Evolutionary conservation across 2,888 invertebrate genomes (phyloP).

Genomic region (Ennomos fuscantarius): DNA sequence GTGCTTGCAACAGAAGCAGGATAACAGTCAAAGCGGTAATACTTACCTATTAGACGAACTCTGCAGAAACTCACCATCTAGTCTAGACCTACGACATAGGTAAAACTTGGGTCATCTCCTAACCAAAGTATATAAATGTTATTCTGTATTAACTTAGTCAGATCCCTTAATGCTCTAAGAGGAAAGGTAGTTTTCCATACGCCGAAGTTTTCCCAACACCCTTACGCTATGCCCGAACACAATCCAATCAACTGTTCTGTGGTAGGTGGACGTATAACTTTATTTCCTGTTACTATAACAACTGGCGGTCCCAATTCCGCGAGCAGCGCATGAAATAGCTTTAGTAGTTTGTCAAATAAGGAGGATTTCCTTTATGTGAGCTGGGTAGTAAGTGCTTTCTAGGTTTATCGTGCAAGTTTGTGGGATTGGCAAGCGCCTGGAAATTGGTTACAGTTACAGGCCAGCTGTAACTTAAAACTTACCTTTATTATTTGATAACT

Average conservation of each 20-base stretch:
- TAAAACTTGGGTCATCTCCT: too few species aligned
- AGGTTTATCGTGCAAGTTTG: constrained; percentile 21
- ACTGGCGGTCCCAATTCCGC: constrained; percentile 34
- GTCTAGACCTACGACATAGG: too few species aligned
- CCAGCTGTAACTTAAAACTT: too few species aligned
- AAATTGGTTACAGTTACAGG: neutral
- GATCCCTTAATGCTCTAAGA: too few species aligned
- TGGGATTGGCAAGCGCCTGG: neutral
- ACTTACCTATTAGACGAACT: too few species aligned
- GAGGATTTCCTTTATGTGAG: constrained; percentile 17
- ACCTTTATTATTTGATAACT: too few species aligned
- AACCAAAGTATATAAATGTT: too few species aligned
- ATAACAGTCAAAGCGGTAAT: too few species aligned
- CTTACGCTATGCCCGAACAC: constrained; percentile 27
- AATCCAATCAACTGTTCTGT: constrained; percentile 39
- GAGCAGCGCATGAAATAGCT: constrained; percentile 34
- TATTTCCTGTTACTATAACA: constrained; percentile 41
- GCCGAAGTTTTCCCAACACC: neutral
- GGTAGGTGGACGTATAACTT: constrained; percentile 40
- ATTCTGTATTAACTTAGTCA: too few species aligned
- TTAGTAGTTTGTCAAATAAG: constrained; percentile 35
- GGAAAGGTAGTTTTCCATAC: too few species aligned
- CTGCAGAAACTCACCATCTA: too few species aligned
- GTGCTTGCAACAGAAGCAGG: too few species aligned
- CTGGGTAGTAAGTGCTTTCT: constrained; percentile 9